Percentiles rank a stretch among this genome's conserved stretches.
Evolutionary conservation across 2,888 invertebrate genomes (phyloP).

Genomic region (Gibbula magus): DNA sequence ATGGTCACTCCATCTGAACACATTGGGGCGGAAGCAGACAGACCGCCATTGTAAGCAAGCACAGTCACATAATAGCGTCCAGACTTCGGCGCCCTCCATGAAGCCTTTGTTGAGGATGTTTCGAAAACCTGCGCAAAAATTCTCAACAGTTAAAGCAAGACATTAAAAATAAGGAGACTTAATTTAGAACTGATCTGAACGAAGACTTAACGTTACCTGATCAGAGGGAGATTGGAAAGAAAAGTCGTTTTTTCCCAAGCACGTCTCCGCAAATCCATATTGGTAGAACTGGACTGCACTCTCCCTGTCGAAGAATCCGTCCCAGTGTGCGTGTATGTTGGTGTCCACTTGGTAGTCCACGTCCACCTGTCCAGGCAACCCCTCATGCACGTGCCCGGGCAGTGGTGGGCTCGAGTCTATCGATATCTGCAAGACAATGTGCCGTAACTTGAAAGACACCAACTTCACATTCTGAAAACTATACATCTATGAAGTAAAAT

Average conservation of each 20-base stretch:
- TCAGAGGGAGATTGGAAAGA: no score
- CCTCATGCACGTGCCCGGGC: slow-evolving; percentile 56
- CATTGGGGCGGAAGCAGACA: slow-evolving; percentile 52
- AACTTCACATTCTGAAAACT: neutral
- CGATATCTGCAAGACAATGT: slow-evolving; percentile 48
- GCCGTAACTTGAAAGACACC: neutral
- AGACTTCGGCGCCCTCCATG: slow-evolving; percentile 37
- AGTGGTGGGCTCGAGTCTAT: slow-evolving; percentile 60
- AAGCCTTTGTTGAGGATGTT: slow-evolving; percentile 40
- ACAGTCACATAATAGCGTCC: slow-evolving; percentile 56
- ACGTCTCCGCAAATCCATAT: slow-evolving; percentile 38
- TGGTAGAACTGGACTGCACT: slow-evolving; percentile 57
- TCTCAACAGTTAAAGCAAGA: no score
- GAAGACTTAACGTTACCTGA: no score
- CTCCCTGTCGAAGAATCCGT: slow-evolving; percentile 62
- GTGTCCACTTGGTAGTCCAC: slow-evolving; percentile 52
- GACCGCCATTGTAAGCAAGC: slow-evolving; percentile 58
- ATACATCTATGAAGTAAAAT: neutral
- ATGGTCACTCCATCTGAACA: slow-evolving; percentile 62
- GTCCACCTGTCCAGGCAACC: slow-evolving; percentile 46
- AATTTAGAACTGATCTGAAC: no score
- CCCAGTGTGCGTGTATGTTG: slow-evolving; percentile 51
- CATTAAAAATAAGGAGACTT: no score
- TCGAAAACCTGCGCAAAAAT: slow-evolving; percentile 32
- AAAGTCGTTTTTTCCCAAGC: neutral